Conservation (phyloP, 2,888 invertebrate genomes). For the Myopa tessellatipennis region DNA sequence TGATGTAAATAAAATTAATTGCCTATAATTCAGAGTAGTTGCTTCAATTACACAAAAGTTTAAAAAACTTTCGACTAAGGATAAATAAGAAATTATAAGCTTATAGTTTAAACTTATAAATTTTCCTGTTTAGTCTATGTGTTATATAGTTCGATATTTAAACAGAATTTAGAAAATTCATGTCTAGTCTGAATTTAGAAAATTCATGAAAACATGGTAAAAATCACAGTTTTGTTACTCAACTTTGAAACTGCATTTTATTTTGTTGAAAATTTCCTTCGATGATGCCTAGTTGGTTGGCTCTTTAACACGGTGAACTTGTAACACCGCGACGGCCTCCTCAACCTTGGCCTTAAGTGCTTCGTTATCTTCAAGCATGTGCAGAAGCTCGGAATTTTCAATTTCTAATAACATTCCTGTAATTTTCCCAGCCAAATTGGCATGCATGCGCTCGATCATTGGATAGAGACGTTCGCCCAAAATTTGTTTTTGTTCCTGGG, state of each 20-base stretch:
- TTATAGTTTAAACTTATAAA: neutral
- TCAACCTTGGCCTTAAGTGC: conserved; percentile 97
- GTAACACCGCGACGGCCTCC: conserved; percentile 97
- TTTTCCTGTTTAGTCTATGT: neutral
- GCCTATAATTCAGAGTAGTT: neutral
- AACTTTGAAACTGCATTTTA: conserved; percentile 45
- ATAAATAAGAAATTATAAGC: too few relatives aligned
- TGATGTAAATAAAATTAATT: neutral
- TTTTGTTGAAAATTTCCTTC: conserved; percentile 47
- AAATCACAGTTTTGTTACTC: conserved; percentile 44
- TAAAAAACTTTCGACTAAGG: neutral
- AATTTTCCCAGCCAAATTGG: conserved; percentile 94
- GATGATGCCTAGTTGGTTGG: conserved; percentile 59
- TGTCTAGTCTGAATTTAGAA: too few relatives aligned
- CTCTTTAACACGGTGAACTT: conserved; percentile 86
- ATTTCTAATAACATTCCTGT: conserved; percentile 99
- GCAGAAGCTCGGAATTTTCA: conserved; percentile 96
- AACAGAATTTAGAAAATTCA: neutral
- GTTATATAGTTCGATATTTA: neutral
- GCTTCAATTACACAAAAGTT: neutral
- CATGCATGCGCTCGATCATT: conserved; percentile 93
- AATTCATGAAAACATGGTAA: neutral
- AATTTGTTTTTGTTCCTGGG: conserved; percentile 99
- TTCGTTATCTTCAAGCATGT: conserved; percentile 97
- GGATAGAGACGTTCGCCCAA: conserved; percentile 98